Conservation (phyloP, 2,888 invertebrate species). For the Leucoptera coffeella region DNA sequence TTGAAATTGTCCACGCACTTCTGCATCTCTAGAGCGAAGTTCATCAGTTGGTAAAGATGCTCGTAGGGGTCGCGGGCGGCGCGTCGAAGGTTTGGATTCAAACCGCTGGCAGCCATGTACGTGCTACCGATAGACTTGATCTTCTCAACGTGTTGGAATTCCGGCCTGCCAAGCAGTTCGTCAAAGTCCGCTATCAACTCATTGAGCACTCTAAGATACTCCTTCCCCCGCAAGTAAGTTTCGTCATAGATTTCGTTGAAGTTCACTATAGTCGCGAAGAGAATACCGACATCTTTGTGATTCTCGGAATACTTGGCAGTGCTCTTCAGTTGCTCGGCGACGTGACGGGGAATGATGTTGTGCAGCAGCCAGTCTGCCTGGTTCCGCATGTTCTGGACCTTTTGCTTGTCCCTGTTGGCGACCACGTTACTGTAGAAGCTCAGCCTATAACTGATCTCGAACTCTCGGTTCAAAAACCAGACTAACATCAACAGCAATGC, state of each 20-base stretch:
- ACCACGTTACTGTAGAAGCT: conserved; percentile 91
- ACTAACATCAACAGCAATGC: conserved; percentile 78
- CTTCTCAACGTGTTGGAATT: conserved; percentile 88
- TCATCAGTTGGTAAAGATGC: conserved; percentile 83
- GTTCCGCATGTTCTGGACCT: conserved; percentile 87
- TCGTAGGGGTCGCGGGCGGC: conserved; percentile 64
- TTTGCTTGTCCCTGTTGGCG: conserved; percentile 80
- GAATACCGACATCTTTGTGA: conserved; percentile 85
- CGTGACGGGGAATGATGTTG: conserved; percentile 94
- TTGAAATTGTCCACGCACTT: conserved; percentile 83
- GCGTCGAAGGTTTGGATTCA: conserved; percentile 74
- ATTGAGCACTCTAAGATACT: conserved; percentile 90
- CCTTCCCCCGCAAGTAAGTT: conserved; percentile 89
- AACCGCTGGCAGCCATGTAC: conserved; percentile 95
- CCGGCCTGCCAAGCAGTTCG: conserved; percentile 75
- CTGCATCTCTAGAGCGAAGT: conserved; percentile 90
- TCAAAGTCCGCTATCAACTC: conserved; percentile 96
- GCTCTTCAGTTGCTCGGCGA: conserved; percentile 87
- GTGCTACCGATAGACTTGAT: conserved; percentile 97
- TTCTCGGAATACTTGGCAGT: conserved; percentile 93
- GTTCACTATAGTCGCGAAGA: conserved; percentile 95
- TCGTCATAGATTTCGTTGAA: conserved; percentile 98
- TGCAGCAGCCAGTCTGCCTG: conserved; percentile 95
- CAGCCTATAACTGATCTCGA: conserved; percentile 89
- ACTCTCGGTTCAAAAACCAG: conserved; percentile 90